A percentile compares a stretch with the other conserved stretches of the same genome.
These are phyloP conservation scores for Chaitophorus viminalis DNA, from an alignment of 2,888 invertebrate genomes.

Conservation along the genomic window DNA sequence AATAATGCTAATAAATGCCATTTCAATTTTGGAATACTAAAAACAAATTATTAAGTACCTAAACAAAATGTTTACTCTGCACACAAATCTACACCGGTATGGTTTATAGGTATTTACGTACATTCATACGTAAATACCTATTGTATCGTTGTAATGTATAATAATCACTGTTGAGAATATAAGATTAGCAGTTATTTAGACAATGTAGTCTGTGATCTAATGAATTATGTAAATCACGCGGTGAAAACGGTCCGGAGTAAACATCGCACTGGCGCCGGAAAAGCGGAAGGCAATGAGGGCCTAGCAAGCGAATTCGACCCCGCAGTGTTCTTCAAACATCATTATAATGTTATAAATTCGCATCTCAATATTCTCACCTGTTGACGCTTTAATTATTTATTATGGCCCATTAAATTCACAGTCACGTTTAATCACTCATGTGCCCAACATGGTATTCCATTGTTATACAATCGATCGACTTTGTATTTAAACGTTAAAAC, in stretches of 20 bases:
- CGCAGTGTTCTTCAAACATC: neutral
- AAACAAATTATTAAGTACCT: too few species aligned
- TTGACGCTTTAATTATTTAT: slow-evolving; percentile 20
- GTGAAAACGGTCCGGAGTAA: neutral
- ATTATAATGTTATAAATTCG: neutral
- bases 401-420: neutral
- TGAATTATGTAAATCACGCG: neutral
- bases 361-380: slow-evolving; percentile 24
- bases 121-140: too few species aligned
- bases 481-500: neutral
- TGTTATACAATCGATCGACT: neutral
- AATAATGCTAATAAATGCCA: too few species aligned
- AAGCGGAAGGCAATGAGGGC: neutral
- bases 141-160: too few species aligned
- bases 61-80: too few species aligned
- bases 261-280: neutral
- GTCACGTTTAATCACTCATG: neutral
- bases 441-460: neutral
- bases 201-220: too few species aligned
- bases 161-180: too few species aligned
- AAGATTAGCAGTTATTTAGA: too few species aligned
- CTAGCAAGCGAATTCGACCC: neutral
- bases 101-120: too few species aligned
- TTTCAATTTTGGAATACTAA: too few species aligned
- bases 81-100: too few species aligned